Evolutionary conservation across 2,888 invertebrate species (phyloP), one percentile per base, ranked within the genome.

Genomic region (Drosophila acutilabella): DNA sequence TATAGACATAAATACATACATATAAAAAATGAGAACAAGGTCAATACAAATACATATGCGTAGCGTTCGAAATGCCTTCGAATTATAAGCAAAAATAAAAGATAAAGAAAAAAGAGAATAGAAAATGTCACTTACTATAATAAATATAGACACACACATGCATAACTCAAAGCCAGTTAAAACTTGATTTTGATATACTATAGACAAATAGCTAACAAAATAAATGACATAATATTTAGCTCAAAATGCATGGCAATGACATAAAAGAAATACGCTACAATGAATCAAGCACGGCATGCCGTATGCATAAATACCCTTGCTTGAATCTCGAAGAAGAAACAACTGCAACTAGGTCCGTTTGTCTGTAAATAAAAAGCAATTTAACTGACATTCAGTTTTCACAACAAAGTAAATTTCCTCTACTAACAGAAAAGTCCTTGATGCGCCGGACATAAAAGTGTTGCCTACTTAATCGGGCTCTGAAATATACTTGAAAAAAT

Each of bases 41-140:
- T 75, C 67, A 66, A 73, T 72, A 68, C 61, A 53, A 67, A 65
- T 61, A 67, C 67, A 58, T 67, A 75, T 75, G 71, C 61, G 62
- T 53, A 70, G 74, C 61, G 51, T 62, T 62, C 61, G 59, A 69
- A 74, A 60, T 60, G 53, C 59, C 41, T 73, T 73, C 61, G 68
- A 69, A 51, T 57, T 40, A 70, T 47, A 74, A 50, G 52, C 57
- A 58, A 68, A 53, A 61, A 53, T 30, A 61, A 40, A 44, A 38
- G 48, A 26, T 11, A 36, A 44, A 45, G 44, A 41, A 11, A 33
- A 44, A 45, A 54, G 26, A 0, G 14, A 68, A 58, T 30, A 30
- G 30, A 30, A 30, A 30, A 30, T 30, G 30, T 60, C 62, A 67
- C 47, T 50, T 58, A 69, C 52, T 60, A 75, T 47, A 40, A 66